Base-by-base conservation (phyloP, 2,113 vertebrate species). In the Dipodomys ordii region DNA sequence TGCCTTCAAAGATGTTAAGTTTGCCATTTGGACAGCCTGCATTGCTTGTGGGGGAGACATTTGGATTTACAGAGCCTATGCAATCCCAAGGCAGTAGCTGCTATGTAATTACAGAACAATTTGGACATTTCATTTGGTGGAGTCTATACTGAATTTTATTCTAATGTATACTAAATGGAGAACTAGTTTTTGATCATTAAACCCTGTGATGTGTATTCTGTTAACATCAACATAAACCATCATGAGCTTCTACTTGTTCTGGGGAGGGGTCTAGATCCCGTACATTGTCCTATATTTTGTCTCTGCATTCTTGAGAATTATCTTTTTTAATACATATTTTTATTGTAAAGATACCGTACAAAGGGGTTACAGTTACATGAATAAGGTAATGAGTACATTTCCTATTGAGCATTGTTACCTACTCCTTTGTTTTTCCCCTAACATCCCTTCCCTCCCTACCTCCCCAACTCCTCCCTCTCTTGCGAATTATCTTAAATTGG, bases 1-100 rank as follows among this genome's bases (percentile, higher is more conserved):
- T 79, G 32, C 32, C 83, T 35, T 19, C 62, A 65, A 64, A 72
- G 65, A 30, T 30, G 11, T 87, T 44, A 39, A 39, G 27, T 78
- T 91, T 91, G 64, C 90, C 49, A 62, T 85, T 73, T 81, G 65
- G 83, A 88, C 73, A 76, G 64, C 30, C 28, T 82, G n/a, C 64
- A 19, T 15, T 74, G 62, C 16, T 74, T 81, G 60, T 69, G 62
- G 53, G 57, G 57, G 32, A 90, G 71, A 72, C 23, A 11, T 68
- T 15, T 35, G 78, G 39, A 22, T 62, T 53, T 67, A 32, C 27
- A 39, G 83, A 46, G 49, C 53, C 44, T 68, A 27, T 65, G 32
- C 16, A 25, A 19, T 81, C 64, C 12, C 35, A 46, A n/a, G 78
- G 53, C 81, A 28, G 16, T 32, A 25, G 67, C 78, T 74, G 67